A percentile compares a stretch with the other conserved stretches of the same genome.
phyloP scores from a whole-genome alignment of 2,888 invertebrate species.

The Scaptomyza polygonia region DNA sequence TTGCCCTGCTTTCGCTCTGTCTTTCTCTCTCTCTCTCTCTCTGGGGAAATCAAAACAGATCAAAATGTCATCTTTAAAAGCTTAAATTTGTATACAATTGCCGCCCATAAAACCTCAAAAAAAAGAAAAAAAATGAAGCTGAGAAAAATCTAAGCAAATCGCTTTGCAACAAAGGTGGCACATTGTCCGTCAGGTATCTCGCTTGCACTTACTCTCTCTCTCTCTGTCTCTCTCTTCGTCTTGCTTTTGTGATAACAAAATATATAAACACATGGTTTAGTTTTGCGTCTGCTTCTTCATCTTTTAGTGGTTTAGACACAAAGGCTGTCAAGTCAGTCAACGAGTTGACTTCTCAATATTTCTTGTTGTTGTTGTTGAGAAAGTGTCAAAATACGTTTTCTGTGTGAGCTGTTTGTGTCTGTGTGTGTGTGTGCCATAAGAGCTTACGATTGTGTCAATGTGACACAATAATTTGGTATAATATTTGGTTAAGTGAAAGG shows the following conservation, averaged over 20 bases:
- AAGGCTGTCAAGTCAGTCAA: constrained; percentile 28
- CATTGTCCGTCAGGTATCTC: constrained; percentile 10
- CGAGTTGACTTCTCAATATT: constrained; percentile 23
- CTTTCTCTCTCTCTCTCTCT: constrained; percentile 29
- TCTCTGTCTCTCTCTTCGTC: too few relatives aligned
- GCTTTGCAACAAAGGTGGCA: constrained; percentile 51
- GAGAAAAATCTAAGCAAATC: constrained; percentile 29
- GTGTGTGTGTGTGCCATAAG: neutral
- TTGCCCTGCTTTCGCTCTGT: too few relatives aligned
- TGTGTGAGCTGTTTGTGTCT: constrained; percentile 19
- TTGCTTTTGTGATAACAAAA: constrained; percentile 59
- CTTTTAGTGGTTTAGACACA: constrained; percentile 42
- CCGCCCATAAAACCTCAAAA: constrained; percentile 73
- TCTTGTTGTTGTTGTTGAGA: constrained; percentile 21
- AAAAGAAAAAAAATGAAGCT: constrained; percentile 32
- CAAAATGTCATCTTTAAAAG: constrained; percentile 84
- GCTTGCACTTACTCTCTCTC: neutral
- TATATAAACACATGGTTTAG: constrained; percentile 63
- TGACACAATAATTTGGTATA: constrained; percentile 7
- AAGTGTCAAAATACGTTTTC: constrained; percentile 46
- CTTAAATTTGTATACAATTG: constrained; percentile 83
- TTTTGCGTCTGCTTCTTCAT: constrained; percentile 17
- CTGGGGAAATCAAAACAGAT: constrained; percentile 83
- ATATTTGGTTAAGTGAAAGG: constrained; percentile 42
- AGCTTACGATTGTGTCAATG: constrained; percentile 46